Base-by-base conservation (phyloP, 2,888 invertebrate genomes). In the Agonopterix heracliana region DNA sequence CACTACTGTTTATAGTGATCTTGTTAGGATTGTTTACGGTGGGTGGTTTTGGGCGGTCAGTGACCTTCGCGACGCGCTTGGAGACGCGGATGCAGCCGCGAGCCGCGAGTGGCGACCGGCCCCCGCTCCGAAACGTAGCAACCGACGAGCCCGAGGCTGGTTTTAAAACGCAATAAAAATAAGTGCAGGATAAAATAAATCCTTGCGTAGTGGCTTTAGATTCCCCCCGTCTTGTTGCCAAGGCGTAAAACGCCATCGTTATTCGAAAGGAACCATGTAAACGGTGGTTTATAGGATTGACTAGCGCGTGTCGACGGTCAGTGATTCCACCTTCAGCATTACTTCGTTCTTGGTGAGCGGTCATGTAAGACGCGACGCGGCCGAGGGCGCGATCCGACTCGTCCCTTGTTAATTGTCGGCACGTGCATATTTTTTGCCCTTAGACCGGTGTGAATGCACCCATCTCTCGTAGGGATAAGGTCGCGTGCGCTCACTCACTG, bases 371-470 rank as follows among this genome's bases (percentile, higher is more conserved):
- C 80, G 64, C 52, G 68, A 70, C 74, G 71, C 72, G 61, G 60
- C 54, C 56, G 60, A 64, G 64, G 69, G 70, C 75, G 71, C 73
- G 61, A 60, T 54, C 56, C 59, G 64, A 64, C 64, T 68, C 63
- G 71, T 71, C 78, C 77, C 79, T 68, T 66, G 59, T 76, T 86
- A 87, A 88, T 84, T 77, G 78, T 59, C 70, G 85, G 85, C 88
- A 80, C 85, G 87, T 77, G 88, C 73, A 77, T 66, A 69, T 73
- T 81, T 82, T 80, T 81, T 78, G 68, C 66, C 59, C 52, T 11
- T 12, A 41, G 51, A 56, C 57, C 62, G 61, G 65, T 64, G 74
- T 77, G 73, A 78, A 78, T 72, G 76, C 78, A 74, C 74, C 71
- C 71, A 74, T 71, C 68, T 66, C 62, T 64, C 52, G 54, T 49